These are phyloP conservation scores for Drosophila oshimai DNA, from an alignment of 1,140 invertebrate species.

Conservation along the genomic window DNA sequence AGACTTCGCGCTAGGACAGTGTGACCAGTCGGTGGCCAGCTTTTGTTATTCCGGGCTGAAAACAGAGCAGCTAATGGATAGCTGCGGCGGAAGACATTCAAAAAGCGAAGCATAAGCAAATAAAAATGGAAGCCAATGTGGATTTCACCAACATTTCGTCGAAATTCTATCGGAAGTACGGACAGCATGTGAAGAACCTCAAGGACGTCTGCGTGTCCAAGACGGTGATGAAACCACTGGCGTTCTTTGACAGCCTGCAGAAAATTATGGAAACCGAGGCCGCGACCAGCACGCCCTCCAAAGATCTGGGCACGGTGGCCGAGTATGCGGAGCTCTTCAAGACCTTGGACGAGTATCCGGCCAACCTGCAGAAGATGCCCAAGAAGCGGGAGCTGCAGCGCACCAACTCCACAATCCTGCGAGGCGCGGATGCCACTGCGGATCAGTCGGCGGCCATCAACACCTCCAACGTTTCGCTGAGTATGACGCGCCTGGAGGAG, in stretches of 20 bases:
- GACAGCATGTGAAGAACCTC: constrained; percentile 23
- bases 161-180: constrained; percentile 33
- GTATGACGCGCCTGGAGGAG: constrained; percentile 25
- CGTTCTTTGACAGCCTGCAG: constrained; percentile 46
- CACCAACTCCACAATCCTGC: constrained; percentile 36
- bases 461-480: constrained; percentile 8
- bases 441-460: constrained; percentile 22
- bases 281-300: constrained; percentile 11
- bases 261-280: constrained; percentile 33
- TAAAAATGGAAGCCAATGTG: constrained; percentile 31
- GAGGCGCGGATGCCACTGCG: not conserved
- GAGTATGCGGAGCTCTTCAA: constrained; percentile 64
- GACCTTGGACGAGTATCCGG: constrained; percentile 62
- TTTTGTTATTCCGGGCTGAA: no score
- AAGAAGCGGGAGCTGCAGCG: constrained; percentile 53
- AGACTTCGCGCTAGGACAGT: no score
- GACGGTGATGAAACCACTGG: constrained; percentile 45
- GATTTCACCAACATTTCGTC: constrained; percentile 47
- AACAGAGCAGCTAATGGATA: no score
- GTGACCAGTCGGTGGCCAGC: no score
- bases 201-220: constrained; percentile 50
- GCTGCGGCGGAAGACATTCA: constrained; percentile 1
- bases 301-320: constrained; percentile 29
- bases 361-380: constrained; percentile 52
- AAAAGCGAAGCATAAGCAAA: not conserved